Evolutionary conservation across 2,797 vertebrate species (phyloP), one percentile per base, ranked within the genome.

Genomic region (Chrysocyon brachyurus): DNA sequence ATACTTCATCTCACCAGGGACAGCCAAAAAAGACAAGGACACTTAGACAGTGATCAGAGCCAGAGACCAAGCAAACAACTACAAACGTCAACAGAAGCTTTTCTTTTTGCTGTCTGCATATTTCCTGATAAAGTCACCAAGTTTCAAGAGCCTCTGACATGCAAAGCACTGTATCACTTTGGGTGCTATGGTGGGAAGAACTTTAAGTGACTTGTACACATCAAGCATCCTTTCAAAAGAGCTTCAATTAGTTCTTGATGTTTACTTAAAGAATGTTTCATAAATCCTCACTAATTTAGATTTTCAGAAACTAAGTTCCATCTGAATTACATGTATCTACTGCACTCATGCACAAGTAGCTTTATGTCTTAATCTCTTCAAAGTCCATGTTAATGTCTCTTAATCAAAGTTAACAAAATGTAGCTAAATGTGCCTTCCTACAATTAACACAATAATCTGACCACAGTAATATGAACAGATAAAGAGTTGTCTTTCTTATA

Each of bases 351-450:
- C 40, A 59, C 36, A n/a, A 17, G n/a, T 22, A 73, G 49, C 54
- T 72, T 52, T 79, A n/a, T 75, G 40, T 91, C 52, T 79, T 96
- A 83, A 75, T 49, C 22, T 91, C 52, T 84, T 96, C 64, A 72
- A 85, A 84, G n/a, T 96, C 68, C 82, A 19, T 36, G 1, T 68
- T 77, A 49, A 84, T 68, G 22, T 64, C 64, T 91, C 33, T n/a
- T 59, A 54, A 81, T n/a, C 57, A 56, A 77, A 26, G 16, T 10
- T 46, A 72, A 87, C 16, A 68, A 89, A 94, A 79, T n/a, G 16
- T 84, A 59, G 15, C 54, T 81, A 83, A 40, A 46, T 31, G 7
- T 21, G 36, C 12, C 28, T 93, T 8, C 81, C 66, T 54, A 0
- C 16, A 97, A 79, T 49, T 52, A 81, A 73, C 26, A 93, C 77